Evolutionary conservation across 37 sponge, comb jelly and placozoan genomes (phyloP), one percentile per base, ranked within the genome.

Genomic region (Cliona cf. orientalis): DNA sequence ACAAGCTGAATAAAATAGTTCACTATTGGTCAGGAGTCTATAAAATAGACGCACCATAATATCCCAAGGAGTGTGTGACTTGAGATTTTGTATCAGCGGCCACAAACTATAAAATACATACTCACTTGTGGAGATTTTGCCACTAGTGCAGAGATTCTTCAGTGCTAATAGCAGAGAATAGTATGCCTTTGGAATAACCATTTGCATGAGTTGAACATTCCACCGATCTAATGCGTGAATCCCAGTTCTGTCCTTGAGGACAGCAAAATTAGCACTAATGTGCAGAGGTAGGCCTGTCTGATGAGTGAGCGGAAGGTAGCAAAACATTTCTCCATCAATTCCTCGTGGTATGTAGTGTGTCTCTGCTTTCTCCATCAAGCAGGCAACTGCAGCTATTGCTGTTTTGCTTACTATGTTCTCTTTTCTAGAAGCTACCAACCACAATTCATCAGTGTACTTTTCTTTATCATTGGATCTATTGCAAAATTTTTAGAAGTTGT

Each of bases 221-320:
- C 90, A 90, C 45, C 74, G 46, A 14, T 43, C 46, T 74, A 73
- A 79, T 58, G 55, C 35, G 6, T 59, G 32, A 67, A 37, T 38
- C 46, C 89, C 91, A 62, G 88, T 68, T 7, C 92, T 71, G 61
- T 91, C 78, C 21, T 58, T 80, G 11, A 62, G 38, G 11, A 91
- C 92, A 41, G 92, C 83, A 91, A 91, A 87, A 58, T 81, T 84
- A 45, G 72, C 60, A 67, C 78, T 91, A 22, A 91, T 69, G 55
- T 91, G 92, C 3, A 91, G 83, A 1, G 92, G 92, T 12, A 91
- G 78, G 25, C 92, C 92, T 28, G 92, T 84, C 31, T 60, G 23
- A 5, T 49, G 42, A 21, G 79, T 44, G 4, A 87, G 37, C 34
- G 87, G 88, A 2, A 83, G 68, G 63, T 64, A 87, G 43, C 87